Evolutionary conservation across 2,113 vertebrate species (phyloP).

Genomic region (Chelonoidis abingdonii): DNA sequence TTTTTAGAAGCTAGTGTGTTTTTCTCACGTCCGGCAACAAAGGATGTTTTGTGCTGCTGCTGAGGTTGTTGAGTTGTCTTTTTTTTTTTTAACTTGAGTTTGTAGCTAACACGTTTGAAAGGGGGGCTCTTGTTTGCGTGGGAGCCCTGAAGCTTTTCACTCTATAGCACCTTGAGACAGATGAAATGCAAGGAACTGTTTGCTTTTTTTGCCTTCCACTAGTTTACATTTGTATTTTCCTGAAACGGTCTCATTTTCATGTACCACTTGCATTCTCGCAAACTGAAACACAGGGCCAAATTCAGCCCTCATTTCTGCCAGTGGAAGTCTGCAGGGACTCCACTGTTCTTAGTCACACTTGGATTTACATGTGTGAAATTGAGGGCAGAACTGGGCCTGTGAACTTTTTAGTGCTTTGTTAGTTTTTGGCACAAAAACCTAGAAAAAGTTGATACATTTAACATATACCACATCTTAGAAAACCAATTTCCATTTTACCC

Average conservation of each 20-base stretch:
- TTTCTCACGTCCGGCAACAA: conserved; percentile 97
- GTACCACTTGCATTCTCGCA: not conserved
- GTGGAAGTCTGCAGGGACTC: not conserved
- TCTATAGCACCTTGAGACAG: not conserved
- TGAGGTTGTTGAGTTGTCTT: conserved; percentile 58
- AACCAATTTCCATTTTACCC: not conserved
- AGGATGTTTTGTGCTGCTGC: conserved; percentile 91
- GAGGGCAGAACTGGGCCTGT: not conserved
- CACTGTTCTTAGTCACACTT: not conserved
- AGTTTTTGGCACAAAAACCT: conserved; percentile 1
- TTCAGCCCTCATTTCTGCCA: fast-evolving
- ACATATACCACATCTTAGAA: not conserved
- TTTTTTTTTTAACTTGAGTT: conserved; percentile 37
- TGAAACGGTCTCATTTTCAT: not conserved
- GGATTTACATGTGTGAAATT: not conserved
- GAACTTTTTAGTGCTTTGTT: not conserved
- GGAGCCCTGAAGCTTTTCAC: conserved; percentile 17
- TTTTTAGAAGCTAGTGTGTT: conserved; percentile 96
- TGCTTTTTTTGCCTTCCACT: not conserved
- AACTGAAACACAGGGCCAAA: not conserved
- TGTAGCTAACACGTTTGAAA: conserved; percentile 72
- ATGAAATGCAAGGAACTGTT: not conserved
- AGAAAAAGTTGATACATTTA: not conserved
- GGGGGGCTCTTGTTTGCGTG: conserved; percentile 50
- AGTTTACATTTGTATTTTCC: not conserved